These are phyloP conservation scores for Myotis planiceps DNA, from an alignment of 2,797 vertebrate species.

Conservation along the genomic window DNA sequence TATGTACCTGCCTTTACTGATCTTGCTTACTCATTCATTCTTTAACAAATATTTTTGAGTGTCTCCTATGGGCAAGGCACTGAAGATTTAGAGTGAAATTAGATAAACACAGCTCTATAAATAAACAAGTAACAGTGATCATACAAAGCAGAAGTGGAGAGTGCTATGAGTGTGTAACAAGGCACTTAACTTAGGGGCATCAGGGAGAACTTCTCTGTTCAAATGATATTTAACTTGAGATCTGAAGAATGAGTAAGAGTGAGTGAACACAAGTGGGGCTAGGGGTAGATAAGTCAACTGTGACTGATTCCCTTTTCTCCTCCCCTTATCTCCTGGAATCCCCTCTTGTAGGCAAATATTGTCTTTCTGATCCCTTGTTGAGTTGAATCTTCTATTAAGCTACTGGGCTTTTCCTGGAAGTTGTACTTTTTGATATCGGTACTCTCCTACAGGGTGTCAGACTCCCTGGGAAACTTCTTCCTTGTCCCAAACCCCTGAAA, in stretches of 20 bases:
- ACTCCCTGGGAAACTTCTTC: not conserved
- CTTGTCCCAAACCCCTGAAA: not conserved
- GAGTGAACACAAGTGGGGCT: not conserved
- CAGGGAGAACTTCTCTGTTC: not conserved
- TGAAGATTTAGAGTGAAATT: not conserved
- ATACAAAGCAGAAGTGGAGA: not conserved
- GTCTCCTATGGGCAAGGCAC: not conserved
- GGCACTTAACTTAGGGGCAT: not conserved
- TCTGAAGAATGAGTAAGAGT: not conserved
- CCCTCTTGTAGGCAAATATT: constrained; percentile 27
- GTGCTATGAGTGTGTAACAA: not conserved
- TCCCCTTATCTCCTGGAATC: not conserved
- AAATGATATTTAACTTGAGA: not conserved
- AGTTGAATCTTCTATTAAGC: not conserved
- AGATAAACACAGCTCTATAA: not conserved
- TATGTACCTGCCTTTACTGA: not conserved
- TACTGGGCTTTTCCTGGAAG: not conserved
- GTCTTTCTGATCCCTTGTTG: not conserved
- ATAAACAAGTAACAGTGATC: not conserved
- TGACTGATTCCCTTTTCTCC: not conserved
- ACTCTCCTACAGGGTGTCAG: not conserved
- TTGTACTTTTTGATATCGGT: not conserved
- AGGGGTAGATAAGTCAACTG: not conserved
- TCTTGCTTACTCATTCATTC: not conserved
- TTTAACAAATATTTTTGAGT: not conserved